Conservation (phyloP, 2,797 vertebrate species). For the Pseudocheirus occidentalis region DNA sequence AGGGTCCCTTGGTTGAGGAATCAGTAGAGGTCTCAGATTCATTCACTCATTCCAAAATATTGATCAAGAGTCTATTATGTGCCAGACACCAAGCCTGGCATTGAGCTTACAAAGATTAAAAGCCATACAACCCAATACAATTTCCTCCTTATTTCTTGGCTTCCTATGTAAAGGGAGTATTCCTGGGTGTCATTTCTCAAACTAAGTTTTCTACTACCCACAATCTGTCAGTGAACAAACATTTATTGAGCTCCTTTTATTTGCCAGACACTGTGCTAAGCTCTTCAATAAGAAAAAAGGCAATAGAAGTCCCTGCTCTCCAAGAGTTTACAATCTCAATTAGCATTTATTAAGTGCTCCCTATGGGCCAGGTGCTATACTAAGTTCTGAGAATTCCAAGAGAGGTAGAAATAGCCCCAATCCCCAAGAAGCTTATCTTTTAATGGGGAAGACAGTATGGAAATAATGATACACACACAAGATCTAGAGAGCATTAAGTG, state of each 20-base stretch:
- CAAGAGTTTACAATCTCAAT: background rate
- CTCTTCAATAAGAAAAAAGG: background rate
- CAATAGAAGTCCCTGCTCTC: background rate
- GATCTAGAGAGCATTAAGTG: background rate
- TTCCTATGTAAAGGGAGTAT: too few relatives aligned
- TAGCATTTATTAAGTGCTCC: background rate
- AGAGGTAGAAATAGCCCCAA: background rate
- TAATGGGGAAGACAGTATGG: background rate
- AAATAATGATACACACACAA: background rate
- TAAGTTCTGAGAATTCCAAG: background rate
- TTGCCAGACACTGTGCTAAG: background rate
- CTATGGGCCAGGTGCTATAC: background rate
- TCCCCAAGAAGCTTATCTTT: background rate
- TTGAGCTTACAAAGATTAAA: too few relatives aligned
- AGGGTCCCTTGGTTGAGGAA: background rate
- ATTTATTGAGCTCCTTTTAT: background rate
- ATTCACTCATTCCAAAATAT: too few relatives aligned
- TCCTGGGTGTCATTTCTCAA: too few relatives aligned
- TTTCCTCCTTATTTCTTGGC: too few relatives aligned
- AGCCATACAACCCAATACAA: too few relatives aligned
- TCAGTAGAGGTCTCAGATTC: too few relatives aligned
- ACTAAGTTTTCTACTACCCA: too few relatives aligned
- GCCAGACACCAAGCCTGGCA: too few relatives aligned
- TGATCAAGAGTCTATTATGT: too few relatives aligned
- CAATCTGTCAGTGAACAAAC: background rate